Percentiles rank a stretch among this genome's conserved stretches.
These are phyloP conservation scores for Leptodactylus fuscus DNA, from an alignment of 2,113 vertebrate species.

Conservation along the genomic window DNA sequence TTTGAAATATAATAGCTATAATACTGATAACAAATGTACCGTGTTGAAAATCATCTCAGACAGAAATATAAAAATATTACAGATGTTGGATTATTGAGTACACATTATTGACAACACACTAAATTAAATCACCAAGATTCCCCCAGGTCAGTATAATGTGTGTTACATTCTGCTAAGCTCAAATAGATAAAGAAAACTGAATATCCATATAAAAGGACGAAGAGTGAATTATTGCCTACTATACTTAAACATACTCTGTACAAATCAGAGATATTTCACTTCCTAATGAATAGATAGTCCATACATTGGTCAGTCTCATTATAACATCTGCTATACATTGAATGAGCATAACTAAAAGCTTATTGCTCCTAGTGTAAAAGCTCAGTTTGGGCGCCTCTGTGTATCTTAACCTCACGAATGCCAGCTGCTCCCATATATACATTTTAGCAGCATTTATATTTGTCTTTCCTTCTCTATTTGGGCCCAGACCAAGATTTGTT, in stretches of 20 bases:
- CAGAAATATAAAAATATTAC: slow-evolving; percentile 36
- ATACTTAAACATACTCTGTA: background rate
- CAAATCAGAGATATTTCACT: background rate
- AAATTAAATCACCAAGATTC: slow-evolving; percentile 44
- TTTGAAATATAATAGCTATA: slow-evolving; percentile 8
- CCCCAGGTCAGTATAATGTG: slow-evolving; percentile 45
- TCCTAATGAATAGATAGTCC: too few relatives aligned
- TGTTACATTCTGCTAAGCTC: slow-evolving; percentile 36
- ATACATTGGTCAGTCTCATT: too few relatives aligned
- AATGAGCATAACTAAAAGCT: too few relatives aligned
- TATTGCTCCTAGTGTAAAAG: too few relatives aligned
- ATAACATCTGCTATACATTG: too few relatives aligned
- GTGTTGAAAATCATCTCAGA: slow-evolving; percentile 17
- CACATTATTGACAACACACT: too few relatives aligned
- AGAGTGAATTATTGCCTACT: background rate
- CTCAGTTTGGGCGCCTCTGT: too few relatives aligned
- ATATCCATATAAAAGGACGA: slow-evolving; percentile 25
- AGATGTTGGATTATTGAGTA: slow-evolving; percentile 44
- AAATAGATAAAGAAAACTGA: slow-evolving; percentile 36
- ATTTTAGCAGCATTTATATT: too few relatives aligned
- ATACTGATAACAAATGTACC: slow-evolving; percentile 17
- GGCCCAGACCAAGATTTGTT: too few relatives aligned
- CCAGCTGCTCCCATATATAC: too few relatives aligned
- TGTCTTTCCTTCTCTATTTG: too few relatives aligned
- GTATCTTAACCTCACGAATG: too few relatives aligned